Conservation (phyloP, 1,140 invertebrate genomes). For the honey bee (Apis mellifera) region DNA sequence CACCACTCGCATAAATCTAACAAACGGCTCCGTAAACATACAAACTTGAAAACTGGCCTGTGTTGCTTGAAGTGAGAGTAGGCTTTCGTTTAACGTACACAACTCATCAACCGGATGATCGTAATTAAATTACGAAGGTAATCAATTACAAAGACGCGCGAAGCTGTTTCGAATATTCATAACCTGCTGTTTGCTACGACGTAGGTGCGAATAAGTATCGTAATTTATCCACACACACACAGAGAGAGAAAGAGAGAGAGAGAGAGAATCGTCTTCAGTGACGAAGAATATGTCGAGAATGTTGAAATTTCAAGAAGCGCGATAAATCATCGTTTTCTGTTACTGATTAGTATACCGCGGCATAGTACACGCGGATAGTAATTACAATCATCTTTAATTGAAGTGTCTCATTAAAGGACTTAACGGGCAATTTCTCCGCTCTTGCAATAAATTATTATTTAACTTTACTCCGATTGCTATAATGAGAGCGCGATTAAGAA, state of each 20-base stretch:
- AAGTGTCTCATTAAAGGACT: conserved; percentile 28
- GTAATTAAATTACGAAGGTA: conserved; percentile 40
- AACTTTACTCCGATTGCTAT: no score
- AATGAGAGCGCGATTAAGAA: no score
- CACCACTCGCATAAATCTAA: conserved; percentile 42
- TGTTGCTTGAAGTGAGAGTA: not conserved
- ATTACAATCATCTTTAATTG: conserved; percentile 25
- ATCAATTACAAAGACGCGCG: conserved; percentile 47
- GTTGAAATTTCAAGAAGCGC: conserved; percentile 21
- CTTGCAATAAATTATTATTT: not conserved
- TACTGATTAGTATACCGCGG: not conserved
- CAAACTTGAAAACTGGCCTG: conserved; percentile 17
- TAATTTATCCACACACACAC: conserved; percentile 27
- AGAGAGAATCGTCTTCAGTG: conserved; percentile 12
- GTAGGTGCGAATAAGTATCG: conserved; percentile 39
- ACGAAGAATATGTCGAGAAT: not conserved
- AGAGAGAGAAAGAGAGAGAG: conserved; percentile 5
- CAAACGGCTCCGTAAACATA: conserved; percentile 7
- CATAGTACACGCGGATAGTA: not conserved
- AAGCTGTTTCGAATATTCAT: not conserved
- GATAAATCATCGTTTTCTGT: conserved; percentile 9
- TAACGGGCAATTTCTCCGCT: not conserved
- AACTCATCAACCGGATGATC: conserved; percentile 5
- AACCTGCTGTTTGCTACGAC: conserved; percentile 1
- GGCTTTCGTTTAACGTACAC: conserved; percentile 25